These are phyloP conservation scores for Takifugu flavidus DNA, from an alignment of 2,113 vertebrate genomes.

Conservation along the genomic window DNA sequence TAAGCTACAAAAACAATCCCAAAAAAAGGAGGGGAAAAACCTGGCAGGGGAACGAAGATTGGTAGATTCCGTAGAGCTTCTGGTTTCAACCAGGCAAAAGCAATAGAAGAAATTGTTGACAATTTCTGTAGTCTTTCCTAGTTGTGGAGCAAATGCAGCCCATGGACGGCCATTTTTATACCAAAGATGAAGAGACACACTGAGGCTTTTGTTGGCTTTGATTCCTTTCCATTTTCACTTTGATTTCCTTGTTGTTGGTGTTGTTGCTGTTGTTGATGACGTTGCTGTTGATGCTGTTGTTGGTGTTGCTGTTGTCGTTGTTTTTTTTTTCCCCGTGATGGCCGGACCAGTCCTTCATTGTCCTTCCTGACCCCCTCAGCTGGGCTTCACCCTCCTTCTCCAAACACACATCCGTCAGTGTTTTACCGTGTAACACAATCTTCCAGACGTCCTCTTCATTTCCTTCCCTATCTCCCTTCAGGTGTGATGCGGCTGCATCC, in stretches of 20 bases:
- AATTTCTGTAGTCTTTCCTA: slow-evolving; percentile 99
- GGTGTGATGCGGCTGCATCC: slow-evolving; percentile 26
- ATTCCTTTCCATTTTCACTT: slow-evolving; percentile 20
- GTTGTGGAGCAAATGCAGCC: slow-evolving; percentile 98
- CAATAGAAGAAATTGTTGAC: slow-evolving; percentile 99
- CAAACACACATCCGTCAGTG: slow-evolving; percentile 42
- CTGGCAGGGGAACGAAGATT: slow-evolving; percentile 65
- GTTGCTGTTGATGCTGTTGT: slow-evolving; percentile 69
- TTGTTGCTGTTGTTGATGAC: slow-evolving; percentile 75
- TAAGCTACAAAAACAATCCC: slow-evolving; percentile 54
- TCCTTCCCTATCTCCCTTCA: slow-evolving; percentile 17
- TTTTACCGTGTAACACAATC: slow-evolving; percentile 42
- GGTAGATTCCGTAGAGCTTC: slow-evolving; percentile 89
- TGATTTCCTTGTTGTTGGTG: slow-evolving; percentile 68
- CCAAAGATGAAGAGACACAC: slow-evolving; percentile 98
- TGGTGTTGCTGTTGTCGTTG: slow-evolving; percentile 64
- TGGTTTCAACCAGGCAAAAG: slow-evolving; percentile 89
- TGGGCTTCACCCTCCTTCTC: slow-evolving; percentile 32
- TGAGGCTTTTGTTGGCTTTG: slow-evolving; percentile 47
- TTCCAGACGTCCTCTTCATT: slow-evolving; percentile 18
- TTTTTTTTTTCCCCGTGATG: slow-evolving; percentile 87
- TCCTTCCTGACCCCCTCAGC: slow-evolving; percentile 46
- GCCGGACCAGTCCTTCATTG: slow-evolving; percentile 89
- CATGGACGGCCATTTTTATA: slow-evolving; percentile 98
- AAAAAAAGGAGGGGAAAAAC: slow-evolving; percentile 43